phyloP scores from a whole-genome alignment of 2,797 vertebrate genomes.

The Hydrophis major region DNA sequence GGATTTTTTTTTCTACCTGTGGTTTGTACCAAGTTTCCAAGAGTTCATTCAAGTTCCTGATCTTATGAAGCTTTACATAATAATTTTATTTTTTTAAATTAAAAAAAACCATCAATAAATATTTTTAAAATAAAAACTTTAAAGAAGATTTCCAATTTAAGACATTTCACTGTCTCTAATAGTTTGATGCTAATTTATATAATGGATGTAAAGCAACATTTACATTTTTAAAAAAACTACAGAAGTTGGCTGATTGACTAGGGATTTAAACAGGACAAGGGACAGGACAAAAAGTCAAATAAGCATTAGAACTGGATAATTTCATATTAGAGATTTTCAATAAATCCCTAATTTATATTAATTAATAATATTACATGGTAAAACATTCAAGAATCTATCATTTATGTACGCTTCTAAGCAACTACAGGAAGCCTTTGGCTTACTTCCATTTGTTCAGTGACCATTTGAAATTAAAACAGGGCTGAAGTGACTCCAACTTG shows the following conservation, averaged over 20 bases:
- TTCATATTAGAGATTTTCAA: background rate
- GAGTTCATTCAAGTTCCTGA: background rate
- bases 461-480: background rate
- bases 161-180: background rate
- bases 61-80: background rate
- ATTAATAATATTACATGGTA: background rate
- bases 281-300: background rate
- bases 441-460: background rate
- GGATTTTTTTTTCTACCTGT: background rate
- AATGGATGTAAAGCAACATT: background rate
- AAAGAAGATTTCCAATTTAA: background rate
- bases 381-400: background rate
- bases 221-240: background rate
- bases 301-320: background rate
- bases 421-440: background rate
- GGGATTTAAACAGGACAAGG: background rate
- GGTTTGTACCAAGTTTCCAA: background rate
- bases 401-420: background rate
- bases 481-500: background rate
- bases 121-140: background rate
- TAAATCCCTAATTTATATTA: background rate
- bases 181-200: background rate
- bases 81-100: background rate
- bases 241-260: background rate
- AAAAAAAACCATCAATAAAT: background rate